Percentiles rank a stretch among this genome's conserved stretches.
phyloP scores from a whole-genome alignment of 1,140 invertebrate species.

The Drosophila burlai region DNA sequence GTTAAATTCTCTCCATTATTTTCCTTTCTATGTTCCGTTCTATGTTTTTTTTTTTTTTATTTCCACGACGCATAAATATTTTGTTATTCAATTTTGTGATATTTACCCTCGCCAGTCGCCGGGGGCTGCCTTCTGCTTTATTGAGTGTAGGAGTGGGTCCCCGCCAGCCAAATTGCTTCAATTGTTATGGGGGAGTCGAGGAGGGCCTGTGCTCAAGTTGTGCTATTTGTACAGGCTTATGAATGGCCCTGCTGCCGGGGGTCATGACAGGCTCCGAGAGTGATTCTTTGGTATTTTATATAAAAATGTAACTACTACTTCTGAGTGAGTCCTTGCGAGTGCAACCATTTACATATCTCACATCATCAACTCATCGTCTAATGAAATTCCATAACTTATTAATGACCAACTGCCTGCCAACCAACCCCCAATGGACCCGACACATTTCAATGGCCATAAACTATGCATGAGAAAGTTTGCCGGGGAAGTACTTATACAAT shows the following conservation, averaged over 20 bases:
- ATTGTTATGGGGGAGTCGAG: conserved; percentile 56
- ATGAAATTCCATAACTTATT: conserved; percentile 49
- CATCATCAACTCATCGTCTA: conserved; percentile 24
- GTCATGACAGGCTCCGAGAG: background rate
- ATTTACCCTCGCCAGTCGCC: conserved; percentile 54
- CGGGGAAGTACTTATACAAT: conserved; percentile 40
- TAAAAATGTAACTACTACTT: background rate
- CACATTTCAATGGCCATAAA: conserved; percentile 42
- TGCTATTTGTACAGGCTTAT: conserved; percentile 36
- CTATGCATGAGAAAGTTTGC: conserved; percentile 48
- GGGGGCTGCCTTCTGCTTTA: conserved; percentile 25
- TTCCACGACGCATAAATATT: conserved; percentile 58
- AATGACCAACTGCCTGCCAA: background rate
- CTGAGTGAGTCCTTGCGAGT: background rate
- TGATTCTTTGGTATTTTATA: background rate
- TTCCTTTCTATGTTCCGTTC: conserved; percentile 7
- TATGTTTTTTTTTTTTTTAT: background rate
- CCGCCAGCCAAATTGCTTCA: conserved; percentile 56
- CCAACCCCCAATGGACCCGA: conserved; percentile 28
- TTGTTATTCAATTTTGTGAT: conserved; percentile 80
- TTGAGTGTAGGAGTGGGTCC: conserved; percentile 21
- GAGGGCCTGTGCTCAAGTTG: conserved; percentile 38
- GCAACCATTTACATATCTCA: conserved; percentile 19
- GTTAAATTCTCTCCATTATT: conserved; percentile 67
- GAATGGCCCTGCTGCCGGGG: conserved; percentile 9